Conservation (phyloP, 2,113 vertebrate genomes). For the Podarcis muralis region DNA sequence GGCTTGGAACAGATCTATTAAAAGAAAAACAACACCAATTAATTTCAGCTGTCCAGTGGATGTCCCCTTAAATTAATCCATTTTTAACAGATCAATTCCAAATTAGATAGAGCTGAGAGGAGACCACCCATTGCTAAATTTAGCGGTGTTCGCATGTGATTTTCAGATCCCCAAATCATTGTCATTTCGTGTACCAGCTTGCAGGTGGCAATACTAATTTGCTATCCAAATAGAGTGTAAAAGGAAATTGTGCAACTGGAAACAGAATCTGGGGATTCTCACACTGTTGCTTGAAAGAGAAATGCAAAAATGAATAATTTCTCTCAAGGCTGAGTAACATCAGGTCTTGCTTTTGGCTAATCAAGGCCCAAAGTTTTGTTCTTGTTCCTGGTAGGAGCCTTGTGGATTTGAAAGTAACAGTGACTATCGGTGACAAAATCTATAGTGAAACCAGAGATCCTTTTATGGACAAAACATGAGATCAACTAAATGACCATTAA, state of each 20-base stretch:
- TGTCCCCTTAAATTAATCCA: neutral
- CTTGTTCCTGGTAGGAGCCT: conserved; percentile 53
- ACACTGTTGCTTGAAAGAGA: neutral
- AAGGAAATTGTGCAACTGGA: neutral
- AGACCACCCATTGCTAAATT: too few relatives aligned
- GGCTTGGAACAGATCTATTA: neutral
- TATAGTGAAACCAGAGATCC: conserved; percentile 58
- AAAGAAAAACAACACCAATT: neutral
- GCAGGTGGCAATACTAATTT: accelerated
- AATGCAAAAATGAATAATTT: conserved; percentile 4
- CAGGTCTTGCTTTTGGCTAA: conserved; percentile 52
- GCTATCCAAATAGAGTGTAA: neutral
- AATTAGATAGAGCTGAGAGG: neutral
- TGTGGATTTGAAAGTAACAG: conserved; percentile 45
- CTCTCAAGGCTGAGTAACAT: conserved; percentile 43
- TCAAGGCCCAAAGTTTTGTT: conserved; percentile 53
- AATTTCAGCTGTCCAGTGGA: neutral
- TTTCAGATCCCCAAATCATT: neutral
- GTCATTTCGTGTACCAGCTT: neutral
- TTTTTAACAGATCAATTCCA: neutral
- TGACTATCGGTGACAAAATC: conserved; percentile 52
- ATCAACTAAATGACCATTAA: conserved; percentile 46
- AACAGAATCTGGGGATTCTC: neutral
- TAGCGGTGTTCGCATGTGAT: neutral
- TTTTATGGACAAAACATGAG: conserved; percentile 53